These are phyloP conservation scores for Calephelis nemesis DNA, from an alignment of 1,140 invertebrate genomes.

Conservation along the genomic window DNA sequence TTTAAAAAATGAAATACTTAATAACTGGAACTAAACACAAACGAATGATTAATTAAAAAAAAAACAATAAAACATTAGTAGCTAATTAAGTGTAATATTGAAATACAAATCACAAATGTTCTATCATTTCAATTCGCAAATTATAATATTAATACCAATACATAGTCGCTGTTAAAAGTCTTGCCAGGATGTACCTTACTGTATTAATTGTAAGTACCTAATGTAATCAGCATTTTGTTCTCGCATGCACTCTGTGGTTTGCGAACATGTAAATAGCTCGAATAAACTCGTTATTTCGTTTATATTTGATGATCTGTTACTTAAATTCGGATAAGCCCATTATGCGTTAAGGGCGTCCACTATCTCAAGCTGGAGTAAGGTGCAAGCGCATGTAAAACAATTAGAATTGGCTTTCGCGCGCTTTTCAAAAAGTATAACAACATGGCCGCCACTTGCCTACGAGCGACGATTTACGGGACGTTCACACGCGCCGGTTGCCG, in stretches of 20 bases:
- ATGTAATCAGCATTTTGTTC: conserved; percentile 41
- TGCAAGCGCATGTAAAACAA: too few species aligned
- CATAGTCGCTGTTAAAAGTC: conserved; percentile 30
- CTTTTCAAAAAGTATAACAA: too few species aligned
- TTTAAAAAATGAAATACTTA: too few species aligned
- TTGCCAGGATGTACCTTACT: conserved; percentile 55
- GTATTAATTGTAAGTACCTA: conserved; percentile 40
- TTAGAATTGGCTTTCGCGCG: too few species aligned
- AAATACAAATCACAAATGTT: neutral
- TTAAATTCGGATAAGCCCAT: conserved; percentile 55
- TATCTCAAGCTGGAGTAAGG: too few species aligned
- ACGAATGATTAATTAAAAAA: too few species aligned
- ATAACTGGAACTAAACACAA: too few species aligned
- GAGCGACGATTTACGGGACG: too few species aligned
- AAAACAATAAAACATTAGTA: neutral
- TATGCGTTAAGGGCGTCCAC: conserved; percentile 41
- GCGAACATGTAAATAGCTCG: conserved; percentile 74
- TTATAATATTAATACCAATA: neutral
- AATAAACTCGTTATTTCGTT: conserved; percentile 77
- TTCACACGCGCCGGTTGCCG: too few species aligned
- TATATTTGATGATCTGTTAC: conserved; percentile 67
- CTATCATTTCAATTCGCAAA: neutral
- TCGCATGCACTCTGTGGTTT: conserved; percentile 72
- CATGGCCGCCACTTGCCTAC: too few species aligned
- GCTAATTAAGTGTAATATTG: conserved; percentile 3